Evolutionary conservation across 2,797 vertebrate genomes (phyloP).

Genomic region (Pipistrellus pygmaeus): DNA sequence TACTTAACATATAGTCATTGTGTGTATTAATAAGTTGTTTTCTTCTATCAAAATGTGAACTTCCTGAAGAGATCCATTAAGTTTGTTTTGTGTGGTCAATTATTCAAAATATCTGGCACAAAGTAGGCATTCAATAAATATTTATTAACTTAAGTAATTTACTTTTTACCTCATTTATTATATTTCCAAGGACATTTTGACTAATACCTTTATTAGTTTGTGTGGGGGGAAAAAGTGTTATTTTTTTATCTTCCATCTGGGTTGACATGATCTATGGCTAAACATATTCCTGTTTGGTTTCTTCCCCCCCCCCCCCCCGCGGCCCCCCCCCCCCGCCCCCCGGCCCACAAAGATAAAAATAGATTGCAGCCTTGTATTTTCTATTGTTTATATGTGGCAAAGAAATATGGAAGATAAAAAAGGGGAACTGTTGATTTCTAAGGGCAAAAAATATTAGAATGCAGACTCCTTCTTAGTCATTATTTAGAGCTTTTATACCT

Average conservation of each 20-base stretch:
- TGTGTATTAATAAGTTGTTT: background rate
- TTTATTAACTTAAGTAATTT: background rate
- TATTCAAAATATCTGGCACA: background rate
- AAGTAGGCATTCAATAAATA: background rate
- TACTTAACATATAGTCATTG: background rate
- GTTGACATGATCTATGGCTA: background rate
- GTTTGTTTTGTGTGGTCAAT: background rate
- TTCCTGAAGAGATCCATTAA: background rate
- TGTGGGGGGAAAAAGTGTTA: background rate
- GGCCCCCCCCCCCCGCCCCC: too few relatives aligned
- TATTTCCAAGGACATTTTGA: conserved; percentile 2
- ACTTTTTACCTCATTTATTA: background rate
- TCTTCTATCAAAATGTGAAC: background rate
- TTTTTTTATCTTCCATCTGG: conserved; percentile 1
- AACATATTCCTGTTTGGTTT: conserved; percentile 19
- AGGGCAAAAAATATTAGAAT: conserved; percentile 26
- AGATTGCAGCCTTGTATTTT: background rate
- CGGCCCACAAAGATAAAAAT: background rate
- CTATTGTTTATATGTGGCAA: background rate
- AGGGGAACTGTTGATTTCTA: conserved; percentile 12
- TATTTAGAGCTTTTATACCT: conserved; percentile 8
- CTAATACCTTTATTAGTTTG: background rate
- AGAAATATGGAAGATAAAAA: background rate
- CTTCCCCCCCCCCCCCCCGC: background rate
- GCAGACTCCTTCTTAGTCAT: background rate